phyloP scores from a whole-genome alignment of 1,140 invertebrate genomes.

The Conus betulinus region DNA sequence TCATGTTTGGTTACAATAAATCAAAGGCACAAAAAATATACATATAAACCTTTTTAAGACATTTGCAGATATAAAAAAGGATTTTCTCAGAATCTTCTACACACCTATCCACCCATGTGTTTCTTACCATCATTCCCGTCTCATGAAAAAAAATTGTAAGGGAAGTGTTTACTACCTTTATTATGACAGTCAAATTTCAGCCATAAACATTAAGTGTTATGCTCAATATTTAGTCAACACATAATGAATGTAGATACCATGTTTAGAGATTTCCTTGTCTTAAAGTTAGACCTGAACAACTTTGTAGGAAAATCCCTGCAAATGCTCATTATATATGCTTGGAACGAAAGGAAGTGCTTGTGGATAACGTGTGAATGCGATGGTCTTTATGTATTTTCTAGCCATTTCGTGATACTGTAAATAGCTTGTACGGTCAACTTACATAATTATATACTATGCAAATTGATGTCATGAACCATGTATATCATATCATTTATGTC shows the following conservation, averaged over 20 bases:
- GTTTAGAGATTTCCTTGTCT: not conserved
- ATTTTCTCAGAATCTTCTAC: too few relatives aligned
- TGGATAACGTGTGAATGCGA: too few relatives aligned
- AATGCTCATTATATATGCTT: not conserved
- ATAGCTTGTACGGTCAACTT: not conserved
- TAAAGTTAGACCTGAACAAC: not conserved
- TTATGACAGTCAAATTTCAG: not conserved
- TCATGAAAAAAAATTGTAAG: too few relatives aligned
- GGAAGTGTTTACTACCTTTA: too few relatives aligned
- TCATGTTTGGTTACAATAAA: too few relatives aligned
- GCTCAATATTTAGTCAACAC: too few relatives aligned
- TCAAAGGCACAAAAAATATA: too few relatives aligned
- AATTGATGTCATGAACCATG: not conserved
- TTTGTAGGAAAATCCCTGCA: not conserved
- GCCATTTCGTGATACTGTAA: constrained; percentile 8
- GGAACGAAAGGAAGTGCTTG: not conserved
- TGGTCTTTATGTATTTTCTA: too few relatives aligned
- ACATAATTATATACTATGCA: not conserved
- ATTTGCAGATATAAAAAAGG: too few relatives aligned
- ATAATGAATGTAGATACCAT: not conserved
- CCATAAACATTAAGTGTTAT: not conserved
- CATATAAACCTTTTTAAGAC: too few relatives aligned
- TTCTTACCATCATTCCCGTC: not conserved
- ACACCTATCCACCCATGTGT: not conserved
- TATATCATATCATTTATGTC: constrained; percentile 5